Conservation (phyloP, 2,113 vertebrate genomes). For the Eurystomus gularis region DNA sequence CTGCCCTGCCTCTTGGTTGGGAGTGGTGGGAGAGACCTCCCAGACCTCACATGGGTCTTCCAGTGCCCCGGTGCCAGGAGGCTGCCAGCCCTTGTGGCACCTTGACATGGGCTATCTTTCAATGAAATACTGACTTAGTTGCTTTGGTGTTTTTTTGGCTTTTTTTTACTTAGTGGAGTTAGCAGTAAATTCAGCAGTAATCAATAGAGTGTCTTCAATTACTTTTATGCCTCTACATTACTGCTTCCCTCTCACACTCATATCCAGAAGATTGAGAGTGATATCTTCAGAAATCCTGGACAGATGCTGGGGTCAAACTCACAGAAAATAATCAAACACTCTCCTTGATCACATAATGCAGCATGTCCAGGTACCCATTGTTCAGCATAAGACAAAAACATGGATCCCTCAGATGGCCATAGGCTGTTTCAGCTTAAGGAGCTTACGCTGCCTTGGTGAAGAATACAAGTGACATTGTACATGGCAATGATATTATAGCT, state of each 20-base stretch:
- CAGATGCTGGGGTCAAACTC: not conserved
- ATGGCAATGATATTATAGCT: not conserved
- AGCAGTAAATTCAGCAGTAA: not conserved
- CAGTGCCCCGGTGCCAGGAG: rapidly evolving
- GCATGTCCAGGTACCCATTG: not conserved
- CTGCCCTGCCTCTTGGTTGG: not conserved
- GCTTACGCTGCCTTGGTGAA: not conserved
- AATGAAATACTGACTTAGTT: not conserved
- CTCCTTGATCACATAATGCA: not conserved
- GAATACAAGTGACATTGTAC: not conserved
- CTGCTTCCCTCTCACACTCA: not conserved
- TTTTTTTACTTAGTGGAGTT: not conserved
- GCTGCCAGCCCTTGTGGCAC: not conserved
- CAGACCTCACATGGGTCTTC: rapidly evolving
- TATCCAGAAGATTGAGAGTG: not conserved
- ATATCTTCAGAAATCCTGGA: not conserved
- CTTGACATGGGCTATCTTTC: not conserved
- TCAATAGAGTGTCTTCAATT: not conserved
- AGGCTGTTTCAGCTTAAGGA: not conserved
- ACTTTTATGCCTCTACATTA: not conserved
- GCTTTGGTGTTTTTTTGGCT: not conserved
- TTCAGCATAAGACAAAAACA: rapidly evolving
- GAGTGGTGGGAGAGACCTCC: not conserved
- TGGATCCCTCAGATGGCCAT: not conserved
- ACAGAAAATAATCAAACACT: not conserved